phyloP scores from a whole-genome alignment of 2,888 invertebrate species.

The Carabus problematicus region DNA sequence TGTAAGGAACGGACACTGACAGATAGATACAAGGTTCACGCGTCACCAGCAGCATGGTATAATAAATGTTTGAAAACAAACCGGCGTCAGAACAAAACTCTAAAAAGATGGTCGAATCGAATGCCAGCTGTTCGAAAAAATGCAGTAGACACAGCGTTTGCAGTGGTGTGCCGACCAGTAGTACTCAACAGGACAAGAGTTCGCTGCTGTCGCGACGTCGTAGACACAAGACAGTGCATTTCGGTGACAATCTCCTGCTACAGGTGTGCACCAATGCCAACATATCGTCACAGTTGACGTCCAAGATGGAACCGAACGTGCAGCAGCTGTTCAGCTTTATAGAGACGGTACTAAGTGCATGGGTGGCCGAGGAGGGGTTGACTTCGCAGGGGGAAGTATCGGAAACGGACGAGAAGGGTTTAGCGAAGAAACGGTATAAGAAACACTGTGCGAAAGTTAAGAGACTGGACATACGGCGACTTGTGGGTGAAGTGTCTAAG shows the following conservation, averaged over 20 bases:
- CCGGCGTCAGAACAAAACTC: slow-evolving; percentile 32
- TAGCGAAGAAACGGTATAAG: slow-evolving; percentile 65
- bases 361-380: slow-evolving; percentile 77
- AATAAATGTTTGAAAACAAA: slow-evolving; percentile 40
- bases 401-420: slow-evolving; percentile 74
- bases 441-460: slow-evolving; percentile 71
- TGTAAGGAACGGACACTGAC: too few relatives aligned
- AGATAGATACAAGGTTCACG: too few relatives aligned
- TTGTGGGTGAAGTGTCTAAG: slow-evolving; percentile 75
- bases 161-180: slow-evolving; percentile 57
- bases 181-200: slow-evolving; percentile 56
- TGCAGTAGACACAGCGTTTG: slow-evolving; percentile 54
- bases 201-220: slow-evolving; percentile 69
- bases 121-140: slow-evolving; percentile 55
- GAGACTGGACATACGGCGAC: slow-evolving; percentile 71
- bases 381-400: slow-evolving; percentile 77
- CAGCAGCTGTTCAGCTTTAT: slow-evolving; percentile 84
- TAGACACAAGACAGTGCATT: slow-evolving; percentile 80
- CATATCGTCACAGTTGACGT: slow-evolving; percentile 60
- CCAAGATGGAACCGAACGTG: slow-evolving; percentile 75
- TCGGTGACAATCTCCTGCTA: slow-evolving; percentile 76
- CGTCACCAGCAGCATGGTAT: not conserved
- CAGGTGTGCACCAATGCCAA: slow-evolving; percentile 77
- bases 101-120: slow-evolving; percentile 58
- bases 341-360: slow-evolving; percentile 79